phyloP scores from a whole-genome alignment of 2,888 invertebrate species.

The Drosophila ezoana region DNA sequence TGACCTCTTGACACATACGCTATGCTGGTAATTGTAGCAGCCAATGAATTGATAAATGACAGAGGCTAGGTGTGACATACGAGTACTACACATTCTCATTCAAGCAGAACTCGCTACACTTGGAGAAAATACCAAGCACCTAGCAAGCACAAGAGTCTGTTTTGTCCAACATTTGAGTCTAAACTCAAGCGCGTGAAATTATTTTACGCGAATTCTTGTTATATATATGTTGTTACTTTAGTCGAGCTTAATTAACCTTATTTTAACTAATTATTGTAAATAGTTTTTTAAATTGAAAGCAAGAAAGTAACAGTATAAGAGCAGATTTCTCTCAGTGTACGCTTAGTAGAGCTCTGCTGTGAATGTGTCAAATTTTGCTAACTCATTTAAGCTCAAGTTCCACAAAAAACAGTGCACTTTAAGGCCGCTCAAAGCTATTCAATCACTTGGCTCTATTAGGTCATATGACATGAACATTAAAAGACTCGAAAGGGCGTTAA shows the following conservation, averaged over 20 bases:
- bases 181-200: no score
- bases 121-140: not conserved
- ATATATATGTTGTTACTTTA: no score
- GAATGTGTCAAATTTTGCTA: not conserved
- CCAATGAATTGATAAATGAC: conserved; percentile 60
- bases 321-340: not conserved
- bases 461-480: conserved; percentile 30
- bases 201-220: no score
- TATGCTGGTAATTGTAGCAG: conserved; percentile 45
- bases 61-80: conserved; percentile 5
- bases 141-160: no score
- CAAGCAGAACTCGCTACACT: not conserved
- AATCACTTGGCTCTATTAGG: conserved; percentile 33
- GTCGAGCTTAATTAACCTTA: no score
- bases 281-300: no score
- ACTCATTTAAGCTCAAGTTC: conserved; percentile 2
- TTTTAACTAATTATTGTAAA: no score
- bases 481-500: not conserved
- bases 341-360: not conserved
- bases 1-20: conserved; percentile 52
- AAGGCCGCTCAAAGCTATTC: conserved; percentile 15
- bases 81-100: not conserved
- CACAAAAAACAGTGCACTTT: conserved; percentile 6
- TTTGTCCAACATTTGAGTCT: no score
- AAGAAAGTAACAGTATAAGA: no score